Percentiles rank a stretch among this genome's conserved stretches.
Evolutionary conservation across 2,888 invertebrate genomes (phyloP).

Genomic region (Mimumesa dahlbomi): DNA sequence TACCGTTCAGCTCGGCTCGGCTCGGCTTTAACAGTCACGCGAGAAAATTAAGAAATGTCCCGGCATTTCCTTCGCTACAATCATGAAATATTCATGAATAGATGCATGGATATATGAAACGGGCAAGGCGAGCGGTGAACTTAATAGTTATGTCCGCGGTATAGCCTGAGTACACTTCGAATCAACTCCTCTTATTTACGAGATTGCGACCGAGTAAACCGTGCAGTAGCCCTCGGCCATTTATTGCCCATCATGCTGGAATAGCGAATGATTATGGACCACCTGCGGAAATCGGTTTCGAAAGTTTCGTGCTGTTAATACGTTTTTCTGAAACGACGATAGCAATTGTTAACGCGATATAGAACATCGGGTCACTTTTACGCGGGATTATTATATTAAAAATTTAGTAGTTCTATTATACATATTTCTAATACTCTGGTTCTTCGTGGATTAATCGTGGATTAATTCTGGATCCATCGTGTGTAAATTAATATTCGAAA

Average conservation of each 20-base stretch:
- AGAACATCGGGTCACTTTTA: too few relatives aligned
- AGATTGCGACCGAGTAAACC: constrained; percentile 3
- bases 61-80: not conserved
- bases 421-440: too few relatives aligned
- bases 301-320: too few relatives aligned
- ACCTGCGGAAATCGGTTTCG: not conserved
- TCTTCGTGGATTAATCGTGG: too few relatives aligned
- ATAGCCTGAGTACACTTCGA: constrained; percentile 8
- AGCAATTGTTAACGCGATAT: too few relatives aligned
- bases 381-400: not conserved
- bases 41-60: constrained; percentile 3
- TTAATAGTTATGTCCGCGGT: constrained; percentile 19
- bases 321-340: too few relatives aligned
- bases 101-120: constrained; percentile 12
- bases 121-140: constrained; percentile 1
- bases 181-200: constrained; percentile 26
- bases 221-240: constrained; percentile 1
- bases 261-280: not conserved
- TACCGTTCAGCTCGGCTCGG: not conserved
- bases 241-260: constrained; percentile 4
- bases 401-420: not conserved
- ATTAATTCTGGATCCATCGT: too few relatives aligned
- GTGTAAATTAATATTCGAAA: too few relatives aligned
- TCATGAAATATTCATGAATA: constrained; percentile 23
- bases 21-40: not conserved